Conservation (phyloP, 2,888 invertebrate genomes). For the Drosophila heteroneura region DNA sequence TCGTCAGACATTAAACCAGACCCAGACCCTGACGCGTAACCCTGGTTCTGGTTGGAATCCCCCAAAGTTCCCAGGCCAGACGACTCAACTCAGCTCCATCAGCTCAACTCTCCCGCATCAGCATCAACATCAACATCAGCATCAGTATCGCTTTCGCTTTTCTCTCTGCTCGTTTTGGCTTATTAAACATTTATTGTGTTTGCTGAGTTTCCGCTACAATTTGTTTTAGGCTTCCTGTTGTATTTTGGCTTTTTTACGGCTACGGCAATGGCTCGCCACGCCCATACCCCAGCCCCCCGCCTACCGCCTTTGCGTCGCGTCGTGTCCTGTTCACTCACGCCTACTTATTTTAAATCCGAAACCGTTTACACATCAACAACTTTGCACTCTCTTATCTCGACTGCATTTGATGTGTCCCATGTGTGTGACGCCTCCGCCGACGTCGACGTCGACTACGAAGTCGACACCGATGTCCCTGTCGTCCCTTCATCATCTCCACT, state of each 20-base stretch:
- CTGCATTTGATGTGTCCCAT: conserved; percentile 68
- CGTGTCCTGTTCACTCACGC: conserved; percentile 40
- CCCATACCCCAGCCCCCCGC: not conserved
- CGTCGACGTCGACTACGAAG: not conserved
- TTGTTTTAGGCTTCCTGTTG: conserved; percentile 69
- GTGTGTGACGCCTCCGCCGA: conserved; percentile 26
- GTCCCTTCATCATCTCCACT: conserved; percentile 33
- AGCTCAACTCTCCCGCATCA: not conserved
- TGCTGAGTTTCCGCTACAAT: conserved; percentile 76
- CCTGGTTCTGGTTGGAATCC: conserved; percentile 6
- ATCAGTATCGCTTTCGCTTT: conserved; percentile 35
- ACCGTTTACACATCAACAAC: conserved; percentile 71
- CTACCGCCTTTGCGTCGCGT: not conserved
- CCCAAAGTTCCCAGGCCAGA: conserved; percentile 11
- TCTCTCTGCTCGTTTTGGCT: conserved; percentile 68
- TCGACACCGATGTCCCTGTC: not conserved
- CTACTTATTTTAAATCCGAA: conserved; percentile 68
- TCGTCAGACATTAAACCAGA: not conserved
- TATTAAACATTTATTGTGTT: conserved; percentile 80
- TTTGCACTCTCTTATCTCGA: conserved; percentile 67
- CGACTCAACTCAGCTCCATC: conserved; percentile 25
- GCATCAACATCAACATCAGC: not conserved
- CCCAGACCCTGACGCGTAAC: conserved; percentile 4
- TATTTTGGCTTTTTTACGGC: conserved; percentile 44
- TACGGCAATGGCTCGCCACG: not conserved